A percentile compares a stretch with the other conserved stretches of the same genome.
Evolutionary conservation across 2,113 vertebrate genomes (phyloP).

Genomic region (Pundamilia nyererei): DNA sequence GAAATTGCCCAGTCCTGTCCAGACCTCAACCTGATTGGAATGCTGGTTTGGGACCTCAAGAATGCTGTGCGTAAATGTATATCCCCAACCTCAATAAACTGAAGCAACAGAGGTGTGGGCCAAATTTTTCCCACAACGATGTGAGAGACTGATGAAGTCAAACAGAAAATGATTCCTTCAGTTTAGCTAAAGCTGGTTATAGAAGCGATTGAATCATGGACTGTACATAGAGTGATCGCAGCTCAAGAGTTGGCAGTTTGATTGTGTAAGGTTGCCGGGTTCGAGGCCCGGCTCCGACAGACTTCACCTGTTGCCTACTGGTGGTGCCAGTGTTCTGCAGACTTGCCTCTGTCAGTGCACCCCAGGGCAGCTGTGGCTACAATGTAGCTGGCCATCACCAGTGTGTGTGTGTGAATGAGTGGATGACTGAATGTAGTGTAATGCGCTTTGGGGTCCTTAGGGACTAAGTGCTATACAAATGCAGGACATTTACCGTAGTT

Average conservation of each 20-base stretch:
- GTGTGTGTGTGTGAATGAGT: not conserved
- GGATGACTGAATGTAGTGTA: not conserved
- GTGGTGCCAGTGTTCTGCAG: not conserved
- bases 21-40: not conserved
- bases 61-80: not conserved
- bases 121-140: not conserved
- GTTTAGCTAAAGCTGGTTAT: not conserved
- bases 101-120: not conserved
- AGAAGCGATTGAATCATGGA: not conserved
- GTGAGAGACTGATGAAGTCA: not conserved
- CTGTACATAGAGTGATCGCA: not conserved
- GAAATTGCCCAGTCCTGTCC: not conserved
- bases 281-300: not conserved
- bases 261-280: not conserved
- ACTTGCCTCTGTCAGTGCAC: not conserved
- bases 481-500: not conserved
- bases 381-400: not conserved
- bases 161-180: not conserved
- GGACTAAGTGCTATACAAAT: not conserved
- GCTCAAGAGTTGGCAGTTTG: not conserved
- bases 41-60: not conserved
- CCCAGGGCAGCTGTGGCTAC: not conserved
- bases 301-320: not conserved
- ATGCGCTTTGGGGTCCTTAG: not conserved
- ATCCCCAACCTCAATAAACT: not conserved